Evolutionary conservation across 2,888 invertebrate genomes (phyloP).

Genomic region (Hydriomena furcata): DNA sequence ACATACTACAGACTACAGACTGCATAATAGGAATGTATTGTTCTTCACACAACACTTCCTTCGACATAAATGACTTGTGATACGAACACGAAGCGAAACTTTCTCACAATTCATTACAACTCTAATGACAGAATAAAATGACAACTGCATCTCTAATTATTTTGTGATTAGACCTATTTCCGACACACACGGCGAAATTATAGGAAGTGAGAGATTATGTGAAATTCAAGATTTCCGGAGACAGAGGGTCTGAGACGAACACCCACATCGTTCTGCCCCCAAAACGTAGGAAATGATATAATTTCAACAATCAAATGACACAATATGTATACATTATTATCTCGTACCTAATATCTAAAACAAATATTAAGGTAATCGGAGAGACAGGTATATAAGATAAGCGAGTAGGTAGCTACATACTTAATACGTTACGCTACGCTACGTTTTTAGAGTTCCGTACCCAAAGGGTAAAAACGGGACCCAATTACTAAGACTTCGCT

Average conservation of each 20-base stretch:
- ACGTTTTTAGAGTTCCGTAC: too few species aligned
- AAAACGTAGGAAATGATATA: conserved; percentile 6
- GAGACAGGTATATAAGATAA: neutral
- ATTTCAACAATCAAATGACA: conserved; percentile 8
- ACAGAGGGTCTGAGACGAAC: conserved; percentile 37
- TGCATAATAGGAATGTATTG: conserved; percentile 16
- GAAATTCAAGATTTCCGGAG: conserved; percentile 51
- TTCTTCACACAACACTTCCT: conserved; percentile 26
- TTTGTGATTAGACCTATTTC: conserved; percentile 58
- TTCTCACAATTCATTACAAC: conserved; percentile 63
- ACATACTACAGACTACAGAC: conserved; percentile 25
- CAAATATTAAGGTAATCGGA: conserved; percentile 3
- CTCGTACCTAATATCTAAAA: too few species aligned
- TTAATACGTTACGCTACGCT: too few species aligned
- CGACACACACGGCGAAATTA: conserved; percentile 44
- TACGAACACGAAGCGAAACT: conserved; percentile 37
- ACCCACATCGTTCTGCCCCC: conserved; percentile 41
- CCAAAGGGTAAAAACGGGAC: too few species aligned
- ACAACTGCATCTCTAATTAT: conserved; percentile 54
- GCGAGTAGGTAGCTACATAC: too few species aligned
- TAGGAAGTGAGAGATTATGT: conserved; percentile 59
- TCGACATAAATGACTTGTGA: conserved; percentile 11
- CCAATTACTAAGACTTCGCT: too few species aligned
- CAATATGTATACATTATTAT: too few species aligned
- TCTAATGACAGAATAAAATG: conserved; percentile 50